These are phyloP conservation scores for Leucophenga maculata DNA, from an alignment of 2,888 invertebrate species.

Conservation along the genomic window DNA sequence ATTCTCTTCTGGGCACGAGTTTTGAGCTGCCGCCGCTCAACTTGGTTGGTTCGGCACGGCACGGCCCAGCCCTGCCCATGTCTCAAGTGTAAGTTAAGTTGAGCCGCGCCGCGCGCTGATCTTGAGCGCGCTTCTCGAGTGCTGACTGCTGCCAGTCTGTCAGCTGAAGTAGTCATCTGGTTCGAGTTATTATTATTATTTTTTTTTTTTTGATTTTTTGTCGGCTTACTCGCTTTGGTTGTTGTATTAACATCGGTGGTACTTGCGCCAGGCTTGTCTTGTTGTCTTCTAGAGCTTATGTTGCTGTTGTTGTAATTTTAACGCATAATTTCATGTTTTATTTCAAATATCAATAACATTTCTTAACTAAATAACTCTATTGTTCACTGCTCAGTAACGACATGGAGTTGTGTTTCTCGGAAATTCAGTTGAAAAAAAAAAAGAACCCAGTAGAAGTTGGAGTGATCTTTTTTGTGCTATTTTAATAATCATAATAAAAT, in stretches of 20 bases:
- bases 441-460: slow-evolving; percentile 22
- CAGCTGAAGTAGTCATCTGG: slow-evolving; percentile 29
- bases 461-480: background rate
- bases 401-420: slow-evolving; percentile 52
- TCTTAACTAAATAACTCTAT: slow-evolving; percentile 65
- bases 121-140: slow-evolving; percentile 50
- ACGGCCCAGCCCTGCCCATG: slow-evolving; percentile 35
- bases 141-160: slow-evolving; percentile 38
- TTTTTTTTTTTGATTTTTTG: slow-evolving; percentile 3
- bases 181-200: slow-evolving; percentile 1
- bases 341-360: slow-evolving; percentile 65
- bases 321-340: slow-evolving; percentile 50
- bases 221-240: slow-evolving; percentile 14
- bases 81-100: slow-evolving; percentile 16
- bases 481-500: slow-evolving; percentile 20
- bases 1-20: slow-evolving; percentile 55
- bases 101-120: slow-evolving; percentile 16
- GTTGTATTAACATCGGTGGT: slow-evolving; percentile 12
- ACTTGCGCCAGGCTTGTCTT: slow-evolving; percentile 6
- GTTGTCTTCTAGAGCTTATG: background rate
- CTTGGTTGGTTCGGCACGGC: slow-evolving; percentile 22
- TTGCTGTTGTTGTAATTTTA: slow-evolving; percentile 53
- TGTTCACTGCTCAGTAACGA: slow-evolving; percentile 54
- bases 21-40: no score
- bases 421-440: slow-evolving; percentile 42